phyloP scores from a whole-genome alignment of 2,888 invertebrate genomes.

The Bombylius major region DNA sequence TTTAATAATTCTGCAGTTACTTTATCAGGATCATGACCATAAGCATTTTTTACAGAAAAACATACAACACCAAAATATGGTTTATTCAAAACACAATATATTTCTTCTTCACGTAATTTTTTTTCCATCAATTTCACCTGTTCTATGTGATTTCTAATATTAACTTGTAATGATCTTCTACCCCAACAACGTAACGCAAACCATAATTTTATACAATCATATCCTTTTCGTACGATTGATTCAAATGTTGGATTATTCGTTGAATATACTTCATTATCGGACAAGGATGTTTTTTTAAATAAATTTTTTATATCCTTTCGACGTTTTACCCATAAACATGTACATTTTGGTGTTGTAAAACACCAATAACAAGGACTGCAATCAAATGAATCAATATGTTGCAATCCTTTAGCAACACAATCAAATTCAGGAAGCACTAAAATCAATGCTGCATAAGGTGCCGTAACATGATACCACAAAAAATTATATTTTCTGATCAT shows the following conservation, averaged over 20 bases:
- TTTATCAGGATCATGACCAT: neutral
- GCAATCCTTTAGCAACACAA: neutral
- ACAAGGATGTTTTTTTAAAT: no score
- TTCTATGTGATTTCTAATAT: constrained; percentile 54
- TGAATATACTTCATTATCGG: neutral
- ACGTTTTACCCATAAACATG: constrained; percentile 4
- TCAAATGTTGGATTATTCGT: constrained; percentile 34
- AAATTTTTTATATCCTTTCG: neutral
- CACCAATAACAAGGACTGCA: constrained; percentile 9
- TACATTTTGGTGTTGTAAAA: constrained; percentile 3
- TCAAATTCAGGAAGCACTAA: constrained; percentile 7
- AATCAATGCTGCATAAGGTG: constrained; percentile 5
- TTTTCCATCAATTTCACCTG: constrained; percentile 63
- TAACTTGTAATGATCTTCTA: constrained; percentile 57
- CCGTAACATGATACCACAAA: constrained; percentile 10
- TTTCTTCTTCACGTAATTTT: constrained; percentile 48
- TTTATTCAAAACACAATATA: constrained; percentile 60
- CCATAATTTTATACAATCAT: constrained; percentile 71
- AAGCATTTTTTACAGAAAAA: constrained; percentile 56
- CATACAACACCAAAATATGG: constrained; percentile 67
- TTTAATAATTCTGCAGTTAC: neutral
- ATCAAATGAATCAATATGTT: constrained; percentile 9
- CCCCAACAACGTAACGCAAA: constrained; percentile 70
- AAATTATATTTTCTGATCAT: constrained; percentile 1
- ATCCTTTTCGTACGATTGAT: constrained; percentile 60